Percentiles rank a stretch among this genome's conserved stretches.
Evolutionary conservation across 2,113 vertebrate genomes (phyloP).

Genomic region (Ptychochromis oligacanthus): DNA sequence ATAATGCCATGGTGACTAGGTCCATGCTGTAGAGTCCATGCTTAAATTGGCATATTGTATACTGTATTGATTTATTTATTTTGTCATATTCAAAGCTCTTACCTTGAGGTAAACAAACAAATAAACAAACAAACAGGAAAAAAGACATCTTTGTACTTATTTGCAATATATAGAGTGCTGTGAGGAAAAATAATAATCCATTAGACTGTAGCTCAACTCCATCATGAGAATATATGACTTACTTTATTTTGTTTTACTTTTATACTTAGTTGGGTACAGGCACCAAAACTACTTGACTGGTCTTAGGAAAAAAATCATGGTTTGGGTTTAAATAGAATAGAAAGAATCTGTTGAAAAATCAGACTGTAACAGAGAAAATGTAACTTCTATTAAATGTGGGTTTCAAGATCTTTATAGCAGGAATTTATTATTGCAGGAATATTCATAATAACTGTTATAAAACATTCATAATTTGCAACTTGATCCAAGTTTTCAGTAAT

Average conservation of each 20-base stretch:
- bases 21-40: not conserved
- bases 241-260: not conserved
- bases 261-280: not conserved
- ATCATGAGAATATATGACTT: not conserved
- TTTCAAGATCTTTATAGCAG: not conserved
- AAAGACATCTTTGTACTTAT: not conserved
- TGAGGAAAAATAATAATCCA: not conserved
- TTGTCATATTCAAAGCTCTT: not conserved
- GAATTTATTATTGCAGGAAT: not conserved
- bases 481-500: no score
- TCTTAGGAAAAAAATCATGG: not conserved
- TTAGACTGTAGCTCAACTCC: not conserved
- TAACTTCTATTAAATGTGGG: not conserved
- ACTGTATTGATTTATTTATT: not conserved
- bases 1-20: not conserved
- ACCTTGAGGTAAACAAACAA: not conserved
- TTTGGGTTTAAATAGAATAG: not conserved
- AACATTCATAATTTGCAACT: not conserved
- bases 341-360: not conserved
- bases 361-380: not conserved
- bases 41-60: not conserved
- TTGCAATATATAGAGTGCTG: not conserved
- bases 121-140: not conserved
- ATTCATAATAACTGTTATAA: not conserved
- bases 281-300: not conserved